These are phyloP conservation scores for Talpa occidentalis DNA, from an alignment of 2,113 vertebrate species.

Conservation along the genomic window DNA sequence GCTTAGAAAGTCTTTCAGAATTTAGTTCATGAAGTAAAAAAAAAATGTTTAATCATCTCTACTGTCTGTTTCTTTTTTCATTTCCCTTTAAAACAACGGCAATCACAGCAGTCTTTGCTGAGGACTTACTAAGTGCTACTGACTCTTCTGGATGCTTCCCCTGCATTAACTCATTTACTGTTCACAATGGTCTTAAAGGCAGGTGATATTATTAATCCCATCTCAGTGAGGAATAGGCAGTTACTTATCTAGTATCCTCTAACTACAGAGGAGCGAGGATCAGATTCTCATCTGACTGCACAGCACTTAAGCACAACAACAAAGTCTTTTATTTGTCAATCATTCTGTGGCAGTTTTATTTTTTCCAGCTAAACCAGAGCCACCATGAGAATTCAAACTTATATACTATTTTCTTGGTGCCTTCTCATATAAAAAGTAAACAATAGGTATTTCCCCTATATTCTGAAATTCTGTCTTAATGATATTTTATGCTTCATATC, in stretches of 20 bases:
- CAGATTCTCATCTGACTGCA: not conserved
- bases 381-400: not conserved
- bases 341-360: not conserved
- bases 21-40: not conserved
- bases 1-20: not conserved
- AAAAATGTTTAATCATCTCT: not conserved
- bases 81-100: not conserved
- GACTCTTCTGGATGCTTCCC: not conserved
- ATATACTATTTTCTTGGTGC: not conserved
- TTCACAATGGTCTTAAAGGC: not conserved
- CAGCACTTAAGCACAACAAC: not conserved
- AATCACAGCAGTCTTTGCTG: not conserved
- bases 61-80: not conserved
- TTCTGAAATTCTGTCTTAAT: not conserved
- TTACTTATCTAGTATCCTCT: not conserved
- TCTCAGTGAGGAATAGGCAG: not conserved
- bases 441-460: not conserved
- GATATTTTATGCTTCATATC: not conserved
- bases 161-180: not conserved
- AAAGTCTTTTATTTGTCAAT: not conserved
- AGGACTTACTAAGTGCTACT: not conserved
- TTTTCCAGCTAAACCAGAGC: not conserved
- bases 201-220: not conserved
- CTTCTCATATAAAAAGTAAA: not conserved
- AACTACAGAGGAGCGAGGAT: not conserved